Evolutionary conservation across 2,797 vertebrate species (phyloP).

Genomic region (Pipistrellus nathusii): DNA sequence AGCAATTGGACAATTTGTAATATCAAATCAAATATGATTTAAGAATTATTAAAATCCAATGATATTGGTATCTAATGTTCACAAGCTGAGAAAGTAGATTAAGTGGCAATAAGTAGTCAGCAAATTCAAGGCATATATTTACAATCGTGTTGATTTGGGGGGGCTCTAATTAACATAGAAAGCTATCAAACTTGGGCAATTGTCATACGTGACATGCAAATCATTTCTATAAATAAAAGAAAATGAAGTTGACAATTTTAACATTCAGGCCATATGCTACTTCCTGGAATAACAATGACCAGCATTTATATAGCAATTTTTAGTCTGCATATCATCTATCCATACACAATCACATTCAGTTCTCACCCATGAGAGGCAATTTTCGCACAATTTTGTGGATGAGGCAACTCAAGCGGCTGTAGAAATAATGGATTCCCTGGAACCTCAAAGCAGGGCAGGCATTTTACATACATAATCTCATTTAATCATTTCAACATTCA

Average conservation of each 20-base stretch:
- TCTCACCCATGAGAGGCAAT: background rate
- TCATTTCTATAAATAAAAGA: background rate
- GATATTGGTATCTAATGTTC: background rate
- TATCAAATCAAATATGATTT: background rate
- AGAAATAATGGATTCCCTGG: background rate
- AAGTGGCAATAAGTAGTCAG: background rate
- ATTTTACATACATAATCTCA: background rate
- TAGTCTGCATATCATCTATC: background rate
- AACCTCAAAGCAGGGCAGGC: background rate
- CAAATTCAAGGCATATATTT: background rate
- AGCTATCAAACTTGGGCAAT: background rate
- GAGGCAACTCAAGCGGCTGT: background rate
- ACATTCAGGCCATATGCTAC: background rate
- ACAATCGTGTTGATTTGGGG: background rate
- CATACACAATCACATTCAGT: background rate
- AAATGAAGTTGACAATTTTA: background rate
- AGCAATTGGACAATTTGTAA: background rate
- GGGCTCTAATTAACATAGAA: background rate
- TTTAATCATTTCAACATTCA: background rate
- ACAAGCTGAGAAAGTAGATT: background rate
- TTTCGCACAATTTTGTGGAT: background rate
- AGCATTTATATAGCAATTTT: background rate
- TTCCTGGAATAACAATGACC: background rate
- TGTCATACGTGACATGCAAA: background rate
- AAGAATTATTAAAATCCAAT: background rate